phyloP scores from a whole-genome alignment of 2,113 vertebrate species.

The Amphiprion percula region DNA sequence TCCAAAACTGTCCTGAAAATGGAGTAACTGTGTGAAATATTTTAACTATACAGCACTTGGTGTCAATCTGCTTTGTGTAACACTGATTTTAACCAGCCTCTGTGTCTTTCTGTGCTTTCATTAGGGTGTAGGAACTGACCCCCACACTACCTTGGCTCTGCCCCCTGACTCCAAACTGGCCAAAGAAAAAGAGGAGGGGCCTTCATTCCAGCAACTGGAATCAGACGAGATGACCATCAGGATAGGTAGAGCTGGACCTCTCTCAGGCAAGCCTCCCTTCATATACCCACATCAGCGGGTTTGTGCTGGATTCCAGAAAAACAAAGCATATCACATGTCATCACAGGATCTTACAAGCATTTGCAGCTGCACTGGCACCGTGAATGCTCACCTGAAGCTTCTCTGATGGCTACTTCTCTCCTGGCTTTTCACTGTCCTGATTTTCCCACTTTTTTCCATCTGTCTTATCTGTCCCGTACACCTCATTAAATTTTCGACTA shows the following conservation, averaged over 20 bases:
- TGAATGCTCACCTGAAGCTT: conserved; percentile 37
- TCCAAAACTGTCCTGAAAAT: neutral
- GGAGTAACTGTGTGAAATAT: neutral
- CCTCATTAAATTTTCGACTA: neutral
- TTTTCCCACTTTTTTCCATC: neutral
- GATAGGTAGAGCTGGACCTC: conserved; percentile 93
- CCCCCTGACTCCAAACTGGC: conserved; percentile 69
- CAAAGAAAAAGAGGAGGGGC: conserved; percentile 86
- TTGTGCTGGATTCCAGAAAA: neutral
- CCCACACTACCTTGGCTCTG: conserved; percentile 84
- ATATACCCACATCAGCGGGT: conserved; percentile 79
- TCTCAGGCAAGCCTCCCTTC: conserved; percentile 93
- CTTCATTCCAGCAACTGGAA: conserved; percentile 13
- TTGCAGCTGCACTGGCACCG: neutral
- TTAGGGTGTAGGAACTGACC: conserved; percentile 86
- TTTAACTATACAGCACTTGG: no score
- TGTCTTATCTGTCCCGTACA: conserved; percentile 2
- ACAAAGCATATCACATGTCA: neutral
- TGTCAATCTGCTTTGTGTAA: neutral
- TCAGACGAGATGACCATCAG: conserved; percentile 89
- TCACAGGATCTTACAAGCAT: neutral
- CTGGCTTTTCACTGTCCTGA: neutral
- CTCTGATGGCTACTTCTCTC: conserved; percentile 66
- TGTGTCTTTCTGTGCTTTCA: conserved; percentile 50
- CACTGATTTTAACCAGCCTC: neutral